Conservation (phyloP, 1,140 invertebrate genomes). For the Hestina assimilis region DNA sequence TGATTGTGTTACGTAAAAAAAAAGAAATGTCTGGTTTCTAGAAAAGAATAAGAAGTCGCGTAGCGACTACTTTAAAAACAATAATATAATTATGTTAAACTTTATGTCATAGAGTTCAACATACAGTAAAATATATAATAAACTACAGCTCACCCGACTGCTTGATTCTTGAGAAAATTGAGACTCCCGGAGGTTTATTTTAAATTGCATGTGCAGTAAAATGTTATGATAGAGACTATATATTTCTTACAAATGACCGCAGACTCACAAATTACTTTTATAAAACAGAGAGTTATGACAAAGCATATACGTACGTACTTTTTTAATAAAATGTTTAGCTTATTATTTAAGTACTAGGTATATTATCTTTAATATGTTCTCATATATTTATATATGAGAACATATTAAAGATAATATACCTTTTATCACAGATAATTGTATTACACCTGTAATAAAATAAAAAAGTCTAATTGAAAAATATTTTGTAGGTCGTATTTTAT, state of each 20-base stretch:
- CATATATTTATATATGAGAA: too few relatives aligned
- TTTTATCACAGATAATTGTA: too few relatives aligned
- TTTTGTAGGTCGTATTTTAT: too few relatives aligned
- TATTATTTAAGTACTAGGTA: too few relatives aligned
- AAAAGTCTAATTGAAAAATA: too few relatives aligned
- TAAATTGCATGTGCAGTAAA: slow-evolving; percentile 4
- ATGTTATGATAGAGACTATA: neutral
- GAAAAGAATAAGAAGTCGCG: neutral
- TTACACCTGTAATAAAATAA: too few relatives aligned
- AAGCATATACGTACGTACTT: neutral
- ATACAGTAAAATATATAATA: neutral
- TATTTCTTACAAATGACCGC: neutral
- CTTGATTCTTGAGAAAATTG: neutral
- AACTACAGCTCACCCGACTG: neutral
- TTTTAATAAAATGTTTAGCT: too few relatives aligned
- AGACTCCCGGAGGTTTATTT: neutral
- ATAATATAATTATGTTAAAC: neutral
- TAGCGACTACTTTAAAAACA: neutral
- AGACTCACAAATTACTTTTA: neutral
- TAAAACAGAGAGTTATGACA: neutral
- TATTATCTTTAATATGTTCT: too few relatives aligned
- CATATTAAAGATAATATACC: too few relatives aligned
- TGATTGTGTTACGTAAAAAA: slow-evolving; percentile 1
- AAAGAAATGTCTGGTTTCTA: neutral
- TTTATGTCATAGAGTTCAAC: neutral